Evolutionary conservation across 53 echinoderm and acorn worm species (phyloP).

Genomic region (Henricia sp.): DNA sequence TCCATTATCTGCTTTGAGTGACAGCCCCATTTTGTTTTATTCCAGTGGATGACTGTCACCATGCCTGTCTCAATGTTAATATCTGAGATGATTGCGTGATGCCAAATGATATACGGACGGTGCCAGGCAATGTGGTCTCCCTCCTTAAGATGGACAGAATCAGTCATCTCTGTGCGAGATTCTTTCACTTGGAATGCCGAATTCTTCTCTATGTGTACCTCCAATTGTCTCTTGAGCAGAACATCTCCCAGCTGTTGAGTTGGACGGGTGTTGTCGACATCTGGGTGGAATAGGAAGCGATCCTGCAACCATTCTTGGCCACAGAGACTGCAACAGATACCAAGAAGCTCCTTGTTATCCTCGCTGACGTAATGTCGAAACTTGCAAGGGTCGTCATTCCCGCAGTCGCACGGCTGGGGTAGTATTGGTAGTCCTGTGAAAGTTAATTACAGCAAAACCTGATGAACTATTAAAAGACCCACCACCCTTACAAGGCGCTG

Average conservation of each 20-base stretch:
- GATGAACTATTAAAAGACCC: too few species aligned
- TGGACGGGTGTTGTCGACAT: neutral
- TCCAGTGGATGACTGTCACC: constrained; percentile 54
- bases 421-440: neutral
- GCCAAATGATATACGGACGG: constrained; percentile 41
- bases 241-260: neutral
- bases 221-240: constrained; percentile 31
- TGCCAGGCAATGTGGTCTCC: constrained; percentile 73
- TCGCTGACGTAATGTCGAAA: constrained; percentile 3
- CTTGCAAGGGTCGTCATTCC: neutral
- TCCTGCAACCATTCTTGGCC: constrained; percentile 33
- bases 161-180: constrained; percentile 14
- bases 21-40: neutral
- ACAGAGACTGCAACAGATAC: constrained; percentile 15
- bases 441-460: too few species aligned
- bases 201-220: constrained; percentile 1
- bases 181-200: constrained; percentile 29
- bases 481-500: too few species aligned
- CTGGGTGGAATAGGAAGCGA: constrained; percentile 15
- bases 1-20: neutral
- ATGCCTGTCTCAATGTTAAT: neutral
- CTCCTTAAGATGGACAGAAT: constrained; percentile 33
- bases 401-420: constrained; percentile 4
- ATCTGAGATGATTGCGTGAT: constrained; percentile 63
- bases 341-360: neutral